Evolutionary conservation across 2,113 vertebrate genomes (phyloP).

Genomic region (Narcine bancroftii): DNA sequence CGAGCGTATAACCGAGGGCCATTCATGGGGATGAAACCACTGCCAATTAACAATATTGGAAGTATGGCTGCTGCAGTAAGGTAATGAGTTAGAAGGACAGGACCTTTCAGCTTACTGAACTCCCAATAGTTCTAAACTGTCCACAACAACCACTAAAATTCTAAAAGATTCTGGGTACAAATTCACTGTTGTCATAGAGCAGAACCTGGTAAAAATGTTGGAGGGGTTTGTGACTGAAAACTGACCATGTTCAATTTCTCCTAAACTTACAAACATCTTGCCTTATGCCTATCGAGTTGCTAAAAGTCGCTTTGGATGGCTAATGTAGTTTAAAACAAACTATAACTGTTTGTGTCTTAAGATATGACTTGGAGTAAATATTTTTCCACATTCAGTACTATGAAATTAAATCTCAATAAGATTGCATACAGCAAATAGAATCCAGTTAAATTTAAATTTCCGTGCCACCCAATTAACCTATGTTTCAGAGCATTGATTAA

Average conservation of each 20-base stretch:
- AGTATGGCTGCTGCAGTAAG: conserved; percentile 81
- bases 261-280: not conserved
- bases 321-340: not conserved
- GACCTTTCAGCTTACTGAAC: not conserved
- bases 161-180: not conserved
- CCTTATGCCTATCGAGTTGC: not conserved
- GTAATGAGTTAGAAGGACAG: conserved; percentile 53
- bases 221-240: not conserved
- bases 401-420: not conserved
- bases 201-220: not conserved
- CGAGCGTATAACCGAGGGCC: conserved; percentile 88
- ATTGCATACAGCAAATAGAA: not conserved
- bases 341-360: not conserved
- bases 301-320: not conserved
- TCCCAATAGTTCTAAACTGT: not conserved
- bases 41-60: conserved; percentile 84
- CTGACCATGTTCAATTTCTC: not conserved
- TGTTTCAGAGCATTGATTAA: too few relatives aligned
- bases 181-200: not conserved
- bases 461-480: too few relatives aligned
- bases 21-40: conserved; percentile 83
- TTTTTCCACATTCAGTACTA: not conserved
- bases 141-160: not conserved
- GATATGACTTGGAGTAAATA: not conserved
- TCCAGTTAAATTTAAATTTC: not conserved